Conservation (phyloP, 1,140 invertebrate genomes). For the Theocolax elegans region DNA sequence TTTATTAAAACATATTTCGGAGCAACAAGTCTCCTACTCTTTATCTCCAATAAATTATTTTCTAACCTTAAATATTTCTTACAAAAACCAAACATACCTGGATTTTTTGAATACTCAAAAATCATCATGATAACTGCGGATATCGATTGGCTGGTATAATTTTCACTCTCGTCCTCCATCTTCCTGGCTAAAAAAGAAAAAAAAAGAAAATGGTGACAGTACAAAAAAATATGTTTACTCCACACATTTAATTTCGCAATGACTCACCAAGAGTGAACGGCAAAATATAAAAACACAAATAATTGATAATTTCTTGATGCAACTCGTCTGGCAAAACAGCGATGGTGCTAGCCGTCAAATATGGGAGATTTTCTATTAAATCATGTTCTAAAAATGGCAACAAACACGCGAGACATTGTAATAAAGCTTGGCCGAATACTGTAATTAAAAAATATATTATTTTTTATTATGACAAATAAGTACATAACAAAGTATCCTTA, state of each 20-base stretch:
- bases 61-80: too few species aligned
- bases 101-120: slow-evolving; percentile 94
- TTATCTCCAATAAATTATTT: too few species aligned
- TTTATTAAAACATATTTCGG: too few species aligned
- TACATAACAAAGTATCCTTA: too few species aligned
- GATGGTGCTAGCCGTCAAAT: slow-evolving; percentile 92
- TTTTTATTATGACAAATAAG: too few species aligned
- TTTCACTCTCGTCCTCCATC: slow-evolving; percentile 77
- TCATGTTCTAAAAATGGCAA: slow-evolving; percentile 97
- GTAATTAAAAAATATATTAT: slow-evolving; percentile 57
- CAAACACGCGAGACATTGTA: slow-evolving; percentile 91
- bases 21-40: too few species aligned
- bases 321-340: slow-evolving; percentile 89
- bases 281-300: slow-evolving; percentile 95
- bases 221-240: too few species aligned
- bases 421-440: slow-evolving; percentile 91
- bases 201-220: too few species aligned
- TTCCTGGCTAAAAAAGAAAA: slow-evolving; percentile 70
- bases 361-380: slow-evolving; percentile 94
- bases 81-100: too few species aligned
- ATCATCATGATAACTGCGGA: slow-evolving; percentile 97
- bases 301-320: slow-evolving; percentile 95
- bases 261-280: slow-evolving; percentile 95
- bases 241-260: too few species aligned
- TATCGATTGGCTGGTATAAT: slow-evolving; percentile 91